Evolutionary conservation across 2,888 invertebrate genomes (phyloP).

Genomic region (Hymenopus coronatus): DNA sequence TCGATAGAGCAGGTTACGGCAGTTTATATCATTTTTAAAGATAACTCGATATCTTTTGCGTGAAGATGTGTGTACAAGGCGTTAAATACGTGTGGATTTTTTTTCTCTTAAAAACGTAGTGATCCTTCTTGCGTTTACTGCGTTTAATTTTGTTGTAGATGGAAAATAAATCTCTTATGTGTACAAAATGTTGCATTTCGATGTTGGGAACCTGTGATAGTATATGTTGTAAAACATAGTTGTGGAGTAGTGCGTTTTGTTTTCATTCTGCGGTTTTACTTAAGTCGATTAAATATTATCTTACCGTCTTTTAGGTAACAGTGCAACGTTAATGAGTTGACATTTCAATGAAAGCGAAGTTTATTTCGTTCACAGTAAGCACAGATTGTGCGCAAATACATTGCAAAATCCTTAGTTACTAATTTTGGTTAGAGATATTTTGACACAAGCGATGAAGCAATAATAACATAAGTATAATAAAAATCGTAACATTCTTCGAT

Average conservation of each 20-base stretch:
- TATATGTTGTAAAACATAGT: not conserved
- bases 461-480: too few relatives aligned
- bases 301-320: not conserved
- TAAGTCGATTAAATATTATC: too few relatives aligned
- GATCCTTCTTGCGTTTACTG: not conserved
- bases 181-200: not conserved
- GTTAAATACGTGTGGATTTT: not conserved
- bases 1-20: not conserved
- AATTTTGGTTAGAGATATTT: not conserved
- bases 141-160: not conserved
- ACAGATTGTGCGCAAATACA: too few relatives aligned
- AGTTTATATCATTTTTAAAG: not conserved
- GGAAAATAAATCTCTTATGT: not conserved
- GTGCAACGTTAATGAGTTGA: not conserved
- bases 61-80: not conserved
- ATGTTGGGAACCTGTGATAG: not conserved
- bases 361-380: too few relatives aligned
- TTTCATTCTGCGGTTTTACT: too few relatives aligned
- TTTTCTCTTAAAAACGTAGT: too few relatives aligned
- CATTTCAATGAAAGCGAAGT: not conserved
- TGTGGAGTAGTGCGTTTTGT: too few relatives aligned
- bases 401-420: not conserved
- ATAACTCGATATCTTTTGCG: not conserved
- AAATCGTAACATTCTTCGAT: too few relatives aligned
- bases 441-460: too few relatives aligned